Evolutionary conservation across 2,113 vertebrate genomes (phyloP), one percentile per base, ranked within the genome.

Genomic region (Phylloscopus trochilus): DNA sequence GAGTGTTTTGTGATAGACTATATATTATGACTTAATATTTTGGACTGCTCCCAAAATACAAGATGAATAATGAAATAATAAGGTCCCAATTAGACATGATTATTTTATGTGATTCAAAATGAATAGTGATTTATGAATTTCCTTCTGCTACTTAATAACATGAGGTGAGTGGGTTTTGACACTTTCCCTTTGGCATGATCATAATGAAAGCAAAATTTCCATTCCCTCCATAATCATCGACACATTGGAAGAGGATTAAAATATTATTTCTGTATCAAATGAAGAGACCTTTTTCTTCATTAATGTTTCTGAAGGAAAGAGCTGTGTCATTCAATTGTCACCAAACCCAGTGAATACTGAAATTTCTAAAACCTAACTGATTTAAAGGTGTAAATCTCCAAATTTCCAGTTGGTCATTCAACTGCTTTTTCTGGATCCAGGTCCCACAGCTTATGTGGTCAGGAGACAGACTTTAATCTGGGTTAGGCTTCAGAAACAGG

Each of bases 21-120:
- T 55, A 81, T 86, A n/a, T 30, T 81, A 90, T 83, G 81, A 93
- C 63, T 93, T 94, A 79, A 15, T 59, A 52, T 76, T 91, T 95
- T 94, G 79, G 92, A 92, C 43, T 46, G 7, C 11, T 92, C 35
- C 75, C 80, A 95, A 9, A 85, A 82, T 90, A 59, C 60, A 92
- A 92, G 62, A 68, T 90, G 41, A 94, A 67, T 93, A 95, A 80
- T 72, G 53, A 93, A 90, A 67, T 92, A 94, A 87, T 93, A 82
- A 93, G 41, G 28, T 72, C 35, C 44, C 41, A 96, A 72, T 92
- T 92, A 95, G 53, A 41, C 6, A 67, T 67, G 17, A 95, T 90
- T 92, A 83, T 87, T 96, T 86, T 88, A 69, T 85, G 21, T 70
- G 63, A 83, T 67, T 94, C 72, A 93, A 91, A 95, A 93, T 90